Base-by-base conservation (phyloP, 2,888 invertebrate species). In the Heteromurus nitidus region DNA sequence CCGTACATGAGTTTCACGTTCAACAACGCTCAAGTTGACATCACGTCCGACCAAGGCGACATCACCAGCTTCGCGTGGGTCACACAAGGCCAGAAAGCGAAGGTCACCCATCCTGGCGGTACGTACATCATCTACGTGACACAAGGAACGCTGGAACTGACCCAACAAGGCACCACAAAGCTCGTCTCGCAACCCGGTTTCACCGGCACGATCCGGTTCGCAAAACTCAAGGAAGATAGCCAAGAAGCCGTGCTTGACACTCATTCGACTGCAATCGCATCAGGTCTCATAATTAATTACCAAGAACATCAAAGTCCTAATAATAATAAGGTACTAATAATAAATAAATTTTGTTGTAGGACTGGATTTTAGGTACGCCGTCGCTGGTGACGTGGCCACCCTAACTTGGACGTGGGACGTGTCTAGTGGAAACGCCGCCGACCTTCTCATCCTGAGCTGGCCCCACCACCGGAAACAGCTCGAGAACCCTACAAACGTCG, bases 1-100 rank as follows among this genome's bases (percentile, higher is more conserved):
- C 86, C 86, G 0, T 86, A 86, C 82, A 80, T 86, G 74, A 85
- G 82, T 9, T 76, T 86, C 50, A 80, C 53, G 1, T 85, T 74
- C 58, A 64, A 22, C n/a, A 85, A 86, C 44, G 84, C 86, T 11
- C 36, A 44, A 2, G 82, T 82, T 3, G 69, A 82, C 3, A 20
- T 86, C 11, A 86, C 84, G 22, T 85, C 86, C 5, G n/a, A 60
- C 11, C 31, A 67, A n/a, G 82, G 81, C 0, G 44, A 44, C 20
- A 83, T 85, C 22, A 20, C 18, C 3, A 53, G 9, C 47, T 74
- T 85, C 18, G 44, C 42, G 22, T 85, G 84, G 84, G 72, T 85
- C 11, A 82, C 60, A 20, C 80, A 55, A 62, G 84, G 83, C 60
- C 74, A 50, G 1, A 82, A 82, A 36, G 80, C 82, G 1, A 70